Evolutionary conservation across 2,113 vertebrate species (phyloP).

Genomic region (Siphamia tubifer): DNA sequence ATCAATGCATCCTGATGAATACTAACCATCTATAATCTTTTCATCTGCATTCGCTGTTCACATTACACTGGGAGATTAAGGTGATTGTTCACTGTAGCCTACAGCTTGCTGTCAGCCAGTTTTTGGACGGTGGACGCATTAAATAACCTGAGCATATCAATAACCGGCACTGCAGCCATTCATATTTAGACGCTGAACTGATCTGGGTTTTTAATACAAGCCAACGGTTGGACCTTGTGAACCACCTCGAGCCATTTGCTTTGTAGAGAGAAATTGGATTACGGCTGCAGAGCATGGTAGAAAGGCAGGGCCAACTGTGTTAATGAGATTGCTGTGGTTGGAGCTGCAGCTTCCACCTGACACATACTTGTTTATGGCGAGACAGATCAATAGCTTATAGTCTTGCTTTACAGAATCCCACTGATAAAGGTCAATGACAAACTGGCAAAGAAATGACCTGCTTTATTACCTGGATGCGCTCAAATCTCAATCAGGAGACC

Average conservation of each 20-base stretch:
- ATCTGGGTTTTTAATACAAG: slow-evolving; percentile 12
- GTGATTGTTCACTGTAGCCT: not conserved
- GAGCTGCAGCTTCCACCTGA: slow-evolving; percentile 31
- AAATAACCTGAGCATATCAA: not conserved
- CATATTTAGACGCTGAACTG: not conserved
- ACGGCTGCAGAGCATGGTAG: not conserved
- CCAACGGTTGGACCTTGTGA: slow-evolving; percentile 11
- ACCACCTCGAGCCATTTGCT: slow-evolving; percentile 11
- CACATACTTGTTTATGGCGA: slow-evolving; percentile 39
- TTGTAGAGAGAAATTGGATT: slow-evolving; percentile 36
- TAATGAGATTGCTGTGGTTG: slow-evolving; percentile 46
- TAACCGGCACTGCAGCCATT: not conserved
- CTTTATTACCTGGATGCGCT: slow-evolving; percentile 47
- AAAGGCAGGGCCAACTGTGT: slow-evolving; percentile 9
- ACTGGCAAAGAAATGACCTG: slow-evolving; percentile 1
- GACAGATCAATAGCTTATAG: slow-evolving; percentile 58
- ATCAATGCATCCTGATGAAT: slow-evolving; percentile 57
- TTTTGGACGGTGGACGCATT: not conserved
- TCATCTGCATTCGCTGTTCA: slow-evolving; percentile 43
- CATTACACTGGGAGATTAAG: slow-evolving; percentile 12
- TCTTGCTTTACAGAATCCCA: slow-evolving; percentile 13
- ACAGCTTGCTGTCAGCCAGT: slow-evolving; percentile 16
- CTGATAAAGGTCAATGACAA: slow-evolving; percentile 49
- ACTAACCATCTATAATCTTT: slow-evolving; percentile 53
- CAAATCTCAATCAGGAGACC: slow-evolving; percentile 41